Conservation (phyloP, 2,888 invertebrate genomes). For the Deilephila elpenor region DNA sequence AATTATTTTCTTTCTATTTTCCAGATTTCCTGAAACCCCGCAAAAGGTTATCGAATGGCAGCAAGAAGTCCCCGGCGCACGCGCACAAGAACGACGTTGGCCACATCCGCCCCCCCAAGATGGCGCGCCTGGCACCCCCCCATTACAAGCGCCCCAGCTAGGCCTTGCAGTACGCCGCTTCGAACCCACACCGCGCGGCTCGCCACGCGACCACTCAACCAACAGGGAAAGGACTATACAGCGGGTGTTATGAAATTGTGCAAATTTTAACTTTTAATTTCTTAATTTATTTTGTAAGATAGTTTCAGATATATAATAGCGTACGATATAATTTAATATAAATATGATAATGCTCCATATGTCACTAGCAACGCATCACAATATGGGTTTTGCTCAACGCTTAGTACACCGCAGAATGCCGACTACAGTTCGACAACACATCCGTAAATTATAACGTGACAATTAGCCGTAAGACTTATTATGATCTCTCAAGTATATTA, state of each 20-base stretch:
- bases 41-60: slow-evolving; percentile 82
- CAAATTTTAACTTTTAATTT: slow-evolving; percentile 71
- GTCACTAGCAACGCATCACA: slow-evolving; percentile 67
- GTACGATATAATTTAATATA: slow-evolving; percentile 73
- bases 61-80: slow-evolving; percentile 80
- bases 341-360: slow-evolving; percentile 51
- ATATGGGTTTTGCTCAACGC: slow-evolving; percentile 55
- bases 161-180: slow-evolving; percentile 45
- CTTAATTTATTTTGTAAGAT: slow-evolving; percentile 82
- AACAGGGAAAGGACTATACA: slow-evolving; percentile 50
- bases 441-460: slow-evolving; percentile 75
- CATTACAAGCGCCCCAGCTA: slow-evolving; percentile 79
- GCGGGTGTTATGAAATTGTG: slow-evolving; percentile 62
- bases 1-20: slow-evolving; percentile 55
- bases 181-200: slow-evolving; percentile 49
- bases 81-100: slow-evolving; percentile 76
- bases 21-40: slow-evolving; percentile 88
- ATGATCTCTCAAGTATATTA: slow-evolving; percentile 82
- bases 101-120: slow-evolving; percentile 80
- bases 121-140: slow-evolving; percentile 72
- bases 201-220: slow-evolving; percentile 29
- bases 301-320: slow-evolving; percentile 70
- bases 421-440: slow-evolving; percentile 29
- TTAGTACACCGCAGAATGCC: slow-evolving; percentile 38
- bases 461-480: slow-evolving; percentile 80